These are phyloP conservation scores for Sisyra terminalis DNA, from an alignment of 2,888 invertebrate genomes.

Conservation along the genomic window DNA sequence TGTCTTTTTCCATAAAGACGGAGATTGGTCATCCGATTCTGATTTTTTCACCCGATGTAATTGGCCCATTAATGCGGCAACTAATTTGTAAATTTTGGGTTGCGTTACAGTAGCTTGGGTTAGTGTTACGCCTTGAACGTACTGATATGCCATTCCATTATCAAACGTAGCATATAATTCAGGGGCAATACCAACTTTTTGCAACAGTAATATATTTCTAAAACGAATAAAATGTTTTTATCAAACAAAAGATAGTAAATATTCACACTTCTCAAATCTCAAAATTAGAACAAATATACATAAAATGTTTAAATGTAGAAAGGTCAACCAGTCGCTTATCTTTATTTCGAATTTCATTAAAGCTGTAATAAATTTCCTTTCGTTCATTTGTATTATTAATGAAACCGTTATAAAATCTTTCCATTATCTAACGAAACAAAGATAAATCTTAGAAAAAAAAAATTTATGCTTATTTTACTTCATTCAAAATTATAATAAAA, in stretches of 20 bases:
- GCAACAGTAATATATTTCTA: constrained; percentile 39
- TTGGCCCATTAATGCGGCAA: constrained; percentile 69
- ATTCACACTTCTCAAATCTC: not conserved
- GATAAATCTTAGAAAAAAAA: too few relatives aligned
- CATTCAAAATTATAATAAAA: too few relatives aligned
- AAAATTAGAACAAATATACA: not conserved
- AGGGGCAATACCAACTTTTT: constrained; percentile 65
- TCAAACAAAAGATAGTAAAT: not conserved
- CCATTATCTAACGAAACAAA: too few relatives aligned
- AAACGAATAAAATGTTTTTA: constrained; percentile 10
- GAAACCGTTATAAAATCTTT: too few relatives aligned
- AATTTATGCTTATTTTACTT: too few relatives aligned
- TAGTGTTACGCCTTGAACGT: constrained; percentile 66
- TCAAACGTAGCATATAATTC: constrained; percentile 77
- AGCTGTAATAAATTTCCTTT: not conserved
- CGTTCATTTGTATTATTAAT: too few relatives aligned
- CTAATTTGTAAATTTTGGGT: constrained; percentile 49
- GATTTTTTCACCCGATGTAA: constrained; percentile 49
- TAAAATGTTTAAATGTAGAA: not conserved
- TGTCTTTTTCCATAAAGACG: constrained; percentile 62
- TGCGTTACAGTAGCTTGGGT: constrained; percentile 43
- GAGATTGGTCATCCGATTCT: constrained; percentile 19
- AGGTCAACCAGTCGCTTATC: not conserved
- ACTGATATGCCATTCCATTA: constrained; percentile 88
- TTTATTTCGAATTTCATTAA: not conserved